Conservation (phyloP, 2,797 vertebrate species). For the Phrynocephalus guinanensis region DNA sequence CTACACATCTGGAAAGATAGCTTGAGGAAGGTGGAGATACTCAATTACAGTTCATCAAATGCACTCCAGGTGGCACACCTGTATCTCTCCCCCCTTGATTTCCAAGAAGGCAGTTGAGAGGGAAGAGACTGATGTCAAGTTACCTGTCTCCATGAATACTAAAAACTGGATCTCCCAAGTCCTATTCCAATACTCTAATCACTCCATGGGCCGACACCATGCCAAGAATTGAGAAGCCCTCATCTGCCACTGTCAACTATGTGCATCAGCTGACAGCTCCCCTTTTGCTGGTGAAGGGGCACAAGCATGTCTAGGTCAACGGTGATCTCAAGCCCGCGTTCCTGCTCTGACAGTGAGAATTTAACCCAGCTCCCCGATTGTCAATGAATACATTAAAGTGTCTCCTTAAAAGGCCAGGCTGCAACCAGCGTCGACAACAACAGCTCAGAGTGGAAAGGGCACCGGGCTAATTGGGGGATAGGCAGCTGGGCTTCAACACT, state of each 20-base stretch:
- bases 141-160: too few relatives aligned
- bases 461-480: slow-evolving; percentile 31
- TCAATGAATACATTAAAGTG: background rate
- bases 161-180: too few relatives aligned
- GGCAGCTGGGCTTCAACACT: slow-evolving; percentile 12
- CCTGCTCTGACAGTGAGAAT: background rate
- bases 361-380: background rate
- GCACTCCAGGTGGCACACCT: too few relatives aligned
- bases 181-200: too few relatives aligned
- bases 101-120: too few relatives aligned
- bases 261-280: background rate
- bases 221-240: background rate
- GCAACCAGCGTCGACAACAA: slow-evolving; percentile 1
- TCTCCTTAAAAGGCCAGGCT: slow-evolving; percentile 19
- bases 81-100: too few relatives aligned
- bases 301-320: background rate
- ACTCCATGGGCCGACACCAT: too few relatives aligned
- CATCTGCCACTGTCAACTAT: too few relatives aligned
- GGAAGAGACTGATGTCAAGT: too few relatives aligned
- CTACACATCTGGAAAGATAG: background rate
- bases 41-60: too few relatives aligned
- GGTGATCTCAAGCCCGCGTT: background rate
- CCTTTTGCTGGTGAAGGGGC: background rate
- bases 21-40: background rate
- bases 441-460: slow-evolving; percentile 17